phyloP scores from a whole-genome alignment of 1,140 invertebrate species.

The Penaeus japonicus region DNA sequence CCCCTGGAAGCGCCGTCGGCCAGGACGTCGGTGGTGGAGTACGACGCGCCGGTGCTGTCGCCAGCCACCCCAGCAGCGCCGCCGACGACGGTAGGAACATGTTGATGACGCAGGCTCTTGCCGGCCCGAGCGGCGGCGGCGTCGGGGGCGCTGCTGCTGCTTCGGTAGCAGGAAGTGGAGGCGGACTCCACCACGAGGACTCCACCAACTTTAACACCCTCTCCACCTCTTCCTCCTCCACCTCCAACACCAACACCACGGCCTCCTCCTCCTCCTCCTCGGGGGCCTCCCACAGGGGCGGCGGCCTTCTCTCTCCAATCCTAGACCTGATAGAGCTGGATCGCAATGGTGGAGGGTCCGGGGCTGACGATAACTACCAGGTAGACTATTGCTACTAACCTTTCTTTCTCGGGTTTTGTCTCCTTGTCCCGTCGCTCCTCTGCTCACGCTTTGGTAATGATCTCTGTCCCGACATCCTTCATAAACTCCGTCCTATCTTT shows the following conservation, averaged over 20 bases:
- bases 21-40: constrained; percentile 30
- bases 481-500: not conserved
- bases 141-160: not conserved
- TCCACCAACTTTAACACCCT: not conserved
- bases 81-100: not conserved
- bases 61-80: not conserved
- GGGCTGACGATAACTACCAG: constrained; percentile 41
- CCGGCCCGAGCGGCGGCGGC: not conserved
- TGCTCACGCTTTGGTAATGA: not conserved
- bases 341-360: constrained; percentile 37
- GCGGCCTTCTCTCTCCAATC: not conserved
- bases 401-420: not conserved
- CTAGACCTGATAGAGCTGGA: not conserved
- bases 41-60: constrained; percentile 38
- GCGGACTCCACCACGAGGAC: not conserved
- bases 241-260: constrained; percentile 14
- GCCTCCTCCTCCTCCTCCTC: constrained; percentile 27
- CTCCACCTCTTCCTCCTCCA: constrained; percentile 27
- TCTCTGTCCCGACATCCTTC: not conserved
- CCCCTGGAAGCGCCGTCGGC: not conserved
- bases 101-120: not conserved
- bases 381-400: constrained; percentile 21
- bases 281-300: not conserved
- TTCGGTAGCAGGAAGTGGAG: not conserved
- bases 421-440: not conserved